Evolutionary conservation across 2,888 invertebrate genomes (phyloP).

Genomic region (Ectemnius lituratus): DNA sequence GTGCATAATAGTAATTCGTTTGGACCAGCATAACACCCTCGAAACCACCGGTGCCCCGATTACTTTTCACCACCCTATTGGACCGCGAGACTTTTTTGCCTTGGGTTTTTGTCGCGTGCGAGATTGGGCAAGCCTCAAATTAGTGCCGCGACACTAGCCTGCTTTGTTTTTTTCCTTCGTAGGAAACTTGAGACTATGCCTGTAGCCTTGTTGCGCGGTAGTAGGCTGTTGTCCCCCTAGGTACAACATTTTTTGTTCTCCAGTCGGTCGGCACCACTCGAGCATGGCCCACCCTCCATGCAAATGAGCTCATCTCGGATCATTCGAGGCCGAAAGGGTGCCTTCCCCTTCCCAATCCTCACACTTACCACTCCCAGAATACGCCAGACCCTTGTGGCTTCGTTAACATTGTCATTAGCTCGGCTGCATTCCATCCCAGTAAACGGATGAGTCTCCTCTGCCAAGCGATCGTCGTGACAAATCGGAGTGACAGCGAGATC

Average conservation of each 20-base stretch:
- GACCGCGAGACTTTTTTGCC: slow-evolving; percentile 17
- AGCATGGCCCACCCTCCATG: slow-evolving; percentile 55
- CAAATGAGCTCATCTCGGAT: slow-evolving; percentile 62
- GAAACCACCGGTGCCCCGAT: slow-evolving; percentile 32
- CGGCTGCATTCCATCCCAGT: slow-evolving; percentile 4
- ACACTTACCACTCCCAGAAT: slow-evolving; percentile 20
- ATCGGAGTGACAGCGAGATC: slow-evolving; percentile 5
- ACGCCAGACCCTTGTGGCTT: slow-evolving; percentile 30
- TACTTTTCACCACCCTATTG: slow-evolving; percentile 35
- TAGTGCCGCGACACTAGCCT: slow-evolving; percentile 57
- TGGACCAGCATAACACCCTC: slow-evolving; percentile 26
- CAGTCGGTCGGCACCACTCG: slow-evolving; percentile 38
- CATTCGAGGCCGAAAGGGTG: slow-evolving; percentile 43
- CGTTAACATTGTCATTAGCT: slow-evolving; percentile 23
- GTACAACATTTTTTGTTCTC: slow-evolving; percentile 36
- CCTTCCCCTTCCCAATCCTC: slow-evolving; percentile 30
- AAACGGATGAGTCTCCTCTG: neutral
- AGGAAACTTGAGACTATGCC: slow-evolving; percentile 53
- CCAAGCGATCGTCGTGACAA: neutral
- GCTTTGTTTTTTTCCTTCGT: slow-evolving; percentile 16
- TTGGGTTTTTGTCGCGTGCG: slow-evolving; percentile 61
- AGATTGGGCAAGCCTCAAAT: slow-evolving; percentile 73
- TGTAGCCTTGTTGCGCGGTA: slow-evolving; percentile 59
- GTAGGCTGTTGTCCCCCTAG: slow-evolving; percentile 46
- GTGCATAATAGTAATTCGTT: slow-evolving; percentile 57